These are phyloP conservation scores for Parambassis ranga DNA, from an alignment of 2,797 vertebrate genomes.

Conservation along the genomic window DNA sequence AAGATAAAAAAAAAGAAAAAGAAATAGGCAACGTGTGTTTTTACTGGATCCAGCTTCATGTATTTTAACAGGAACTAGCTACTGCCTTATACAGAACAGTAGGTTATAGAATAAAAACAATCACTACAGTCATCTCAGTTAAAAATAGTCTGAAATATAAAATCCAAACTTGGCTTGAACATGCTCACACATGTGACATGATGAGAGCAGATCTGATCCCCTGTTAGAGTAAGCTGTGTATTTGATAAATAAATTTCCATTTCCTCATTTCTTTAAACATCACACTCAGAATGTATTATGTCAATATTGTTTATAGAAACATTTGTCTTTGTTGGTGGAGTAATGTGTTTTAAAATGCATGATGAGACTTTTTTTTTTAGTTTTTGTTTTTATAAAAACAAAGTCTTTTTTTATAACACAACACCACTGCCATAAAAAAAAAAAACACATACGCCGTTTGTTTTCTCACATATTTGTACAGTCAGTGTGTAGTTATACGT, in stretches of 20 bases:
- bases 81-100: conserved; percentile 60
- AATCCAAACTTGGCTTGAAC: conserved; percentile 26
- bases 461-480: conserved; percentile 71
- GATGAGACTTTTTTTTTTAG: conserved; percentile 75
- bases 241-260: conserved; percentile 57
- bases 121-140: conserved; percentile 32
- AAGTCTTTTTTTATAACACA: conserved; percentile 81
- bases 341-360: conserved; percentile 86
- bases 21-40: conserved; percentile 28
- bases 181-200: conserved; percentile 28
- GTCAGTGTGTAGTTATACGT: conserved; percentile 70
- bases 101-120: conserved; percentile 49
- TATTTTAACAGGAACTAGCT: conserved; percentile 64
- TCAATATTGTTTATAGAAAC: conserved; percentile 87
- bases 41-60: conserved; percentile 34
- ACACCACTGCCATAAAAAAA: conserved; percentile 64
- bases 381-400: conserved; percentile 10
- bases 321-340: conserved; percentile 80
- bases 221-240: conserved; percentile 50
- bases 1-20: conserved; percentile 35
- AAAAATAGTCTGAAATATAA: conserved; percentile 24
- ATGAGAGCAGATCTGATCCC: conserved; percentile 23
- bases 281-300: conserved; percentile 76
- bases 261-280: conserved; percentile 70
- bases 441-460: conserved; percentile 41